Conservation (phyloP, 2,113 vertebrate species). For the Callopanchax toddi region DNA sequence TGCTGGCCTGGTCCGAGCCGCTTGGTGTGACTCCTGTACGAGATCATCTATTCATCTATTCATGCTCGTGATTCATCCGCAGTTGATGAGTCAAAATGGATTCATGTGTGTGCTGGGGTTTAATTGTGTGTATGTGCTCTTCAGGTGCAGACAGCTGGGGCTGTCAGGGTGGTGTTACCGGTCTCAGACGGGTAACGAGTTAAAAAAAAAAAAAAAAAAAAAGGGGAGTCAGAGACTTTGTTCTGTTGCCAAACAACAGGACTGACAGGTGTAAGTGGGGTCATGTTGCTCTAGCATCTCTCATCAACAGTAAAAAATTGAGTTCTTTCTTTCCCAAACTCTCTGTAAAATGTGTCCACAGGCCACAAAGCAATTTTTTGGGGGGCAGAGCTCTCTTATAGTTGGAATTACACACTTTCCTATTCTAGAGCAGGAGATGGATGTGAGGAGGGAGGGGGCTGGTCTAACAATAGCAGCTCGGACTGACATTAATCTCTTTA, state of each 20-base stretch:
- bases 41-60: slow-evolving; percentile 4
- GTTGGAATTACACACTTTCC: slow-evolving; percentile 65
- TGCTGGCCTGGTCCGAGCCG: slow-evolving; percentile 13
- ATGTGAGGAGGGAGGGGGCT: slow-evolving; percentile 20
- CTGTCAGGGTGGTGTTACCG: slow-evolving; percentile 26
- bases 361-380: slow-evolving; percentile 50
- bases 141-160: slow-evolving; percentile 46
- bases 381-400: slow-evolving; percentile 38
- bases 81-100: slow-evolving; percentile 65
- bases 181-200: slow-evolving; percentile 45
- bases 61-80: slow-evolving; percentile 59
- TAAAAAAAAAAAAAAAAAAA: slow-evolving; percentile 4
- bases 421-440: slow-evolving; percentile 41
- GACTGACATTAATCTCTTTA: slow-evolving; percentile 75
- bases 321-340: slow-evolving; percentile 36
- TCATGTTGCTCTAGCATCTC: slow-evolving; percentile 40
- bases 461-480: slow-evolving; percentile 69
- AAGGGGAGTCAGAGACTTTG: slow-evolving; percentile 22
- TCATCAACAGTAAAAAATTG: slow-evolving; percentile 47
- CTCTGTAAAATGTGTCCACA: slow-evolving; percentile 35
- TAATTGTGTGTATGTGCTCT: slow-evolving; percentile 31
- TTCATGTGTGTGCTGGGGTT: slow-evolving; percentile 44
- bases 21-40: slow-evolving; percentile 31
- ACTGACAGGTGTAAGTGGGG: slow-evolving; percentile 53
- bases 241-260: slow-evolving; percentile 49